phyloP scores from a whole-genome alignment of 2,113 vertebrate genomes.

The Halcyon senegalensis region DNA sequence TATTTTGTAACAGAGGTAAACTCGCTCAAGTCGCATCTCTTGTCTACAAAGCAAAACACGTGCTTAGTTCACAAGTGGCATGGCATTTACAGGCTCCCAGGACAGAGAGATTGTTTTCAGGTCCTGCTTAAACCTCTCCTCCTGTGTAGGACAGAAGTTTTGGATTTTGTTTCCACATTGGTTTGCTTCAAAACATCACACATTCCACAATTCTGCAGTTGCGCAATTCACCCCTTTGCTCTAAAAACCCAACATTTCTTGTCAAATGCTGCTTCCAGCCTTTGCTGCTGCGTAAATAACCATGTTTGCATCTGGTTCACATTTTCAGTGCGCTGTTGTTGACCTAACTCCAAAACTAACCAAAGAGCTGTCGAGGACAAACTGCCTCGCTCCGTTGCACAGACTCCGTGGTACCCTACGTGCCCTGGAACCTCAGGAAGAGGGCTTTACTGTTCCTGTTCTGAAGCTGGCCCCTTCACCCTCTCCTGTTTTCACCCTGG shows the following conservation, averaged over 20 bases:
- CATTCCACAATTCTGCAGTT: not conserved
- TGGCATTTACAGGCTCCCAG: fast-evolving
- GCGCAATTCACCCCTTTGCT: not conserved
- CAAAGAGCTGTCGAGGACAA: not conserved
- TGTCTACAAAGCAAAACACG: not conserved
- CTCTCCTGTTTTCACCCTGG: not conserved
- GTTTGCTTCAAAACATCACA: not conserved
- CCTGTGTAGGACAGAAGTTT: not conserved
- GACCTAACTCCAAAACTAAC: slow-evolving; percentile 3
- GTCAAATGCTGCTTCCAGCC: not conserved
- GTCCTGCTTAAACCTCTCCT: not conserved
- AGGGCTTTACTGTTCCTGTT: fast-evolving
- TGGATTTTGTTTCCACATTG: not conserved
- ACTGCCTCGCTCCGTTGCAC: fast-evolving
- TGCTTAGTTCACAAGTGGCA: not conserved
- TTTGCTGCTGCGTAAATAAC: not conserved
- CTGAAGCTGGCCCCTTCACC: not conserved
- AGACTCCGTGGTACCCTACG: fast-evolving
- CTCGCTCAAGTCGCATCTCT: not conserved
- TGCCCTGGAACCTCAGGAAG: fast-evolving
- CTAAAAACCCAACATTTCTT: not conserved
- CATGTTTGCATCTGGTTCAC: not conserved
- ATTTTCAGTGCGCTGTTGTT: not conserved
- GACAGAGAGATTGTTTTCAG: not conserved
- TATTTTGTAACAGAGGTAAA: not conserved